Base-by-base conservation (phyloP, 2,797 vertebrate genomes). In the Furcifer pardalis region DNA sequence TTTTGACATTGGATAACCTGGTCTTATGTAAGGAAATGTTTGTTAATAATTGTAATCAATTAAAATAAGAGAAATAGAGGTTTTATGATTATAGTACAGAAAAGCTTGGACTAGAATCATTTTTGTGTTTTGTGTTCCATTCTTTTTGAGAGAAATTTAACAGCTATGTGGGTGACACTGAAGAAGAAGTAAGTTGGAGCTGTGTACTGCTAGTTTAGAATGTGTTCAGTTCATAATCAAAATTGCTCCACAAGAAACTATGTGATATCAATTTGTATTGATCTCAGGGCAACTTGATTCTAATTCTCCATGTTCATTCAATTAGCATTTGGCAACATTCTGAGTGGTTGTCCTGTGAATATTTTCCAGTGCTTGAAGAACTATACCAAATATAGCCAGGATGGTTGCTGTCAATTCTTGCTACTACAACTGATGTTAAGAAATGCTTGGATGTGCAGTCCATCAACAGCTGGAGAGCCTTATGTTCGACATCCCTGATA, bases 351-450 rank as follows among this genome's bases (percentile, higher is more conserved):
- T 25, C 71, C 35, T 37, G 82, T 84, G 78, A 76, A 30, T 84
- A 84, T 19, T 73, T 84, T 78, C 44, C 85, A 40, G 3, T 42
- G 13, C 32, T 84, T 87, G 52, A 88, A 81, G 62, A 79, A 35
- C 5, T 52, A 4, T 2, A 13, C n/a, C n/a, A n/a, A n/a, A n/a
- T n/a, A n/a, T n/a, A n/a, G n/a, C 49, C 9, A 15, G 49, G 49
- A 52, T 52, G 49, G 49, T 52, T 52, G 49, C 17, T 52, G 17
- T 52, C 49, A 52, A 15, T 9, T 3, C 9, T 52, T 9, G 49
- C 17, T 52, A 52, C 17, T 15, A 52, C 49, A 52, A 15, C 9
- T 15, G 49, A 52, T 52, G 49, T 52, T 52, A 52, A 15, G 17
- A 52, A 52, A 52, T n/a, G n/a, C n/a, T n/a, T n/a, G n/a, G n/a